phyloP scores from a whole-genome alignment of 2,113 vertebrate species.

The Hyperopisus bebe region DNA sequence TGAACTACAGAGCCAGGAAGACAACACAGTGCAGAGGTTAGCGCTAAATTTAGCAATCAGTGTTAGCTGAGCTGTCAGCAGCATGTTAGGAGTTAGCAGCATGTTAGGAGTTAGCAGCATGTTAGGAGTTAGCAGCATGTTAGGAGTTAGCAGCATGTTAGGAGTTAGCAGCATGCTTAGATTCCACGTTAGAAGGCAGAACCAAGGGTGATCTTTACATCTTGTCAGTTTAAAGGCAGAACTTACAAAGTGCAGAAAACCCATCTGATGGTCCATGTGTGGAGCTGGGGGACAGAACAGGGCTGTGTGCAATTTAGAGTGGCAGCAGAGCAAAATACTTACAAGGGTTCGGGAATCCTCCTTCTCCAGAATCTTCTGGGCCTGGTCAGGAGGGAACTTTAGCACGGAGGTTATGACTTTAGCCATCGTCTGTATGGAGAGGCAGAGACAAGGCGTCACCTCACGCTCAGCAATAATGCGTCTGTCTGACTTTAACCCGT shows the following conservation, averaged over 20 bases:
- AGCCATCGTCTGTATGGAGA: slow-evolving; percentile 82
- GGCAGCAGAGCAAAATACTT: slow-evolving; percentile 41
- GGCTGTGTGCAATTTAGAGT: neutral
- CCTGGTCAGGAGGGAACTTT: slow-evolving; percentile 87
- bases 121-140: too few relatives aligned
- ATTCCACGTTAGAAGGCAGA: neutral
- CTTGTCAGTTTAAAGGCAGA: neutral
- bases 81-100: too few relatives aligned
- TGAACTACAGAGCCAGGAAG: slow-evolving; percentile 69
- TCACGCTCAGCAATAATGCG: neutral
- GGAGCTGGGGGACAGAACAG: neutral
- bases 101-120: neutral
- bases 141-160: too few relatives aligned
- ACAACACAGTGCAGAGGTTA: slow-evolving; percentile 53
- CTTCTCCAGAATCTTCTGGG: slow-evolving; percentile 87
- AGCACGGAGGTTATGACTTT: slow-evolving; percentile 95
- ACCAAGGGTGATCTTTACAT: neutral
- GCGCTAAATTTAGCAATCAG: neutral
- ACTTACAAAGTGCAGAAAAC: neutral
- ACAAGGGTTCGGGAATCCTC: slow-evolving; percentile 81
- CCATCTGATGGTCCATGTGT: neutral
- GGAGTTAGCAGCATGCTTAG: neutral
- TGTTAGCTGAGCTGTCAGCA: neutral
- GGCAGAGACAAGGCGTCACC: neutral
- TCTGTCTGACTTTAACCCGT: neutral